Evolutionary conservation across 2,888 invertebrate genomes (phyloP).

Genomic region (Gymnoscelis rufifasciata): DNA sequence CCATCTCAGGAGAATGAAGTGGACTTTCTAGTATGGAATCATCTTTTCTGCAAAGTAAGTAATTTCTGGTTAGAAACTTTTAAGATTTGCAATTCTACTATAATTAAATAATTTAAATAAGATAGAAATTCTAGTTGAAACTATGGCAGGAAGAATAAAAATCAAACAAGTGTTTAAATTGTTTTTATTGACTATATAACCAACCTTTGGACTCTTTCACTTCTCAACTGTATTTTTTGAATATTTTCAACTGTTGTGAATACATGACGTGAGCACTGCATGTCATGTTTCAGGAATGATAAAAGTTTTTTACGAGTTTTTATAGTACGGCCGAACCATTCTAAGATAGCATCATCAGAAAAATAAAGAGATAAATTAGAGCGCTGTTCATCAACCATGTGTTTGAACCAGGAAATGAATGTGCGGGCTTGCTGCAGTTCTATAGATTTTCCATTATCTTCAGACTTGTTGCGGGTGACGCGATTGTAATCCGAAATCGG

Average conservation of each 20-base stretch:
- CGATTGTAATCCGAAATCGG: slow-evolving; percentile 41
- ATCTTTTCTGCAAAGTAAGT: slow-evolving; percentile 51
- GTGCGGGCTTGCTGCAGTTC: slow-evolving; percentile 57
- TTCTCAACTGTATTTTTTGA: slow-evolving; percentile 51
- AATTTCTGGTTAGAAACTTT: slow-evolving; percentile 3
- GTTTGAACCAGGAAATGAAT: slow-evolving; percentile 69
- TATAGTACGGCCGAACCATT: slow-evolving; percentile 83
- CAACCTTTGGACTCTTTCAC: slow-evolving; percentile 51
- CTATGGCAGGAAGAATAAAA: slow-evolving; percentile 1
- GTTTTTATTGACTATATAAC: too few species aligned
- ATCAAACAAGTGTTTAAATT: background rate
- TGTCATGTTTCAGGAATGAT: slow-evolving; percentile 76
- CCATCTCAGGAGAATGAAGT: slow-evolving; percentile 53
- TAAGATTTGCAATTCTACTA: background rate
- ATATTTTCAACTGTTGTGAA: slow-evolving; percentile 68
- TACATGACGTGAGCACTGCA: slow-evolving; percentile 72
- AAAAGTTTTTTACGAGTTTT: slow-evolving; percentile 79
- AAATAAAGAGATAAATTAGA: slow-evolving; percentile 68
- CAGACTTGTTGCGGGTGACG: slow-evolving; percentile 35
- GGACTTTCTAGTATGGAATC: slow-evolving; percentile 47
- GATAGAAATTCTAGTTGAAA: background rate
- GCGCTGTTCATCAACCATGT: slow-evolving; percentile 71
- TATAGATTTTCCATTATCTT: slow-evolving; percentile 43
- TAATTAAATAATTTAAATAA: background rate
- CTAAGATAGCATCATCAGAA: slow-evolving; percentile 74